Base-by-base conservation (phyloP, 1,140 invertebrate genomes). In the Eumeta japonica region DNA sequence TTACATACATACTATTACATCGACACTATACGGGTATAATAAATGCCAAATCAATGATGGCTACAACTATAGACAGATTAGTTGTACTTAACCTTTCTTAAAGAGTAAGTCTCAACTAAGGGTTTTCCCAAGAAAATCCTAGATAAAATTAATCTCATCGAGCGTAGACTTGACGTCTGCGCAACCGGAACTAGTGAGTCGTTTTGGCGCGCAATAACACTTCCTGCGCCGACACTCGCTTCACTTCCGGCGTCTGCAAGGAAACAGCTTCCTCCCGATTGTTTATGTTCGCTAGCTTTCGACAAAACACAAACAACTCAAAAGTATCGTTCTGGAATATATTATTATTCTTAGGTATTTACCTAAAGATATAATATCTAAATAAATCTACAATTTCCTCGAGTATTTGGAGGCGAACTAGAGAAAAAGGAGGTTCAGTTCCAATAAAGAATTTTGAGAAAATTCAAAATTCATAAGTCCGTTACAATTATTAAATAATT, bases 161-260 rank as follows among this genome's bases (percentile, higher is more conserved):
- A 12, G 35, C 52, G 56, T 47, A 62, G 63, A 59, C 62, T 58
- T 58, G 52, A 65, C 61, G 64, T 64, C 63, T 58, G 53, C 58
- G 49, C 45, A 41, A 52, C 48, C 61, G 67, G 64, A 72, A 44
- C 57, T 54, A 20, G 34, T 19, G 34, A 63, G 60, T 58, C 63
- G 58, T 67, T 57, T 52, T 63, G 55, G 62, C 57, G 55, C 5
- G 63, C 63, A 62, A 66, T 67, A 73, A 73, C 62, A 64, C 58
- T 62, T 67, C 61, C 65, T 58, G 53, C 50, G 52, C 46, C 56
- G 63, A 70, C 62, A 66, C 63, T 66, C 58, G 54, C 48, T 49
- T 45, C 48, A 39, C 52, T 66, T 73, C 63, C 65, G 62, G 52
- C 53, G 50, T 55, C 61, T 61, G 48, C 56, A 49, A 58, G 54